These are phyloP conservation scores for Cheirogaleus major DNA, from an alignment of 2,797 vertebrate genomes.

Conservation along the genomic window DNA sequence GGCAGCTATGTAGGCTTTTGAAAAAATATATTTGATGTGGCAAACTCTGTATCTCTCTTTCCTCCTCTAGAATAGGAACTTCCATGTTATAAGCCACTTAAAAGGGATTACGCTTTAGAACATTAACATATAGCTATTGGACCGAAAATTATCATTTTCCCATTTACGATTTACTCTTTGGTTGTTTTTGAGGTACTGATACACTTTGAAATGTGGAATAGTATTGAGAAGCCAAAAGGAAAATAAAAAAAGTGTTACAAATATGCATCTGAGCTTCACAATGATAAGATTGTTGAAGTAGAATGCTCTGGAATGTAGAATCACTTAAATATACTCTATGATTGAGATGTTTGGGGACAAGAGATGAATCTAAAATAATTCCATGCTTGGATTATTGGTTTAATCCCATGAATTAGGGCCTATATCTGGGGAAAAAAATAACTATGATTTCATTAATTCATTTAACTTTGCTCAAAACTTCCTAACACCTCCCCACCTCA, in stretches of 20 bases:
- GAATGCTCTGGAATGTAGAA: background rate
- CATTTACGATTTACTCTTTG: background rate
- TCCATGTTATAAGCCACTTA: background rate
- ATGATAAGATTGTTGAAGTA: background rate
- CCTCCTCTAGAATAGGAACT: background rate
- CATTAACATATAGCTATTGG: background rate
- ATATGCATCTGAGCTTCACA: background rate
- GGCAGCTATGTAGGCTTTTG: background rate
- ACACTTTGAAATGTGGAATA: background rate
- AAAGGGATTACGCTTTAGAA: background rate
- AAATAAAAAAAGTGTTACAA: background rate
- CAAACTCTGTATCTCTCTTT: background rate
- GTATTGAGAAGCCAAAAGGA: background rate
- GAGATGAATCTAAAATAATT: background rate
- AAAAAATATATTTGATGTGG: background rate
- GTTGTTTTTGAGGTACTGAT: background rate
- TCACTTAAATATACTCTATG: background rate
- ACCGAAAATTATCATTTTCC: conserved; percentile 35
- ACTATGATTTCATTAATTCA: background rate
- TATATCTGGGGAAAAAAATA: background rate
- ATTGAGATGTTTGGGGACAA: background rate
- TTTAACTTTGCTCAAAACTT: background rate
- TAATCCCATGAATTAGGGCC: background rate
- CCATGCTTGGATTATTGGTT: background rate
- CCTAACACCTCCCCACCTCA: background rate